Conservation (phyloP, 2,113 vertebrate species). For the Heterotis niloticus region DNA sequence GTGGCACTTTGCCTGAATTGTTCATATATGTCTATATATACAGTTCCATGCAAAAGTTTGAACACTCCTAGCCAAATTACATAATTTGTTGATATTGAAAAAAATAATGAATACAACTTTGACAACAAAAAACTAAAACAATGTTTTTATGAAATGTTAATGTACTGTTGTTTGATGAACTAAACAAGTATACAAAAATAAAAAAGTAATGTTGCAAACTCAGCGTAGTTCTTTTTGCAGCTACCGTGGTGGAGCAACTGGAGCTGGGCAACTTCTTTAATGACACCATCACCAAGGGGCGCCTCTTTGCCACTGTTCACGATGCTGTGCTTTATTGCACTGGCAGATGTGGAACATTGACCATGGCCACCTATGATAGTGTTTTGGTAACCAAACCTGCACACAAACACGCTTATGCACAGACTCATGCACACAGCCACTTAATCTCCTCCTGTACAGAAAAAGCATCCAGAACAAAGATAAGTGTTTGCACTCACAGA, state of each 20-base stretch:
- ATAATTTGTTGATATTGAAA: no score
- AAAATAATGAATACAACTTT: no score
- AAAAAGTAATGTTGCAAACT: no score
- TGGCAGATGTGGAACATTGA: not conserved
- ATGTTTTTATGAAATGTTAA: no score
- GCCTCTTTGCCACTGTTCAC: conserved; percentile 75
- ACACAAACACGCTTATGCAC: not conserved
- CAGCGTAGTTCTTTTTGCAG: conserved; percentile 47
- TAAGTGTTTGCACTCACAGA: no score
- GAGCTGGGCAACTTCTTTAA: conserved; percentile 79
- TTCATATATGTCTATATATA: not conserved
- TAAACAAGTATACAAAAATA: conserved; percentile 7
- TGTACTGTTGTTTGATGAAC: not conserved
- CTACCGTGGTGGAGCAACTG: conserved; percentile 71
- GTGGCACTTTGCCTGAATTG: not conserved
- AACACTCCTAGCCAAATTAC: no score
- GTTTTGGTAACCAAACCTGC: conserved; percentile 36
- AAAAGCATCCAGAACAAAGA: not conserved
- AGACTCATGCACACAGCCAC: not conserved
- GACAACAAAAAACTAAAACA: no score
- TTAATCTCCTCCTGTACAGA: not conserved
- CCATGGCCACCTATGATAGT: conserved; percentile 16
- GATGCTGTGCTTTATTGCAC: conserved; percentile 69
- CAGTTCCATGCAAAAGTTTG: no score
- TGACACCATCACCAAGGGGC: conserved; percentile 69